A percentile compares a stretch with the other conserved stretches of the same genome.
phyloP scores from a whole-genome alignment of 92 coral and sea anemone genomes.

The Virgularia gustaviana region DNA sequence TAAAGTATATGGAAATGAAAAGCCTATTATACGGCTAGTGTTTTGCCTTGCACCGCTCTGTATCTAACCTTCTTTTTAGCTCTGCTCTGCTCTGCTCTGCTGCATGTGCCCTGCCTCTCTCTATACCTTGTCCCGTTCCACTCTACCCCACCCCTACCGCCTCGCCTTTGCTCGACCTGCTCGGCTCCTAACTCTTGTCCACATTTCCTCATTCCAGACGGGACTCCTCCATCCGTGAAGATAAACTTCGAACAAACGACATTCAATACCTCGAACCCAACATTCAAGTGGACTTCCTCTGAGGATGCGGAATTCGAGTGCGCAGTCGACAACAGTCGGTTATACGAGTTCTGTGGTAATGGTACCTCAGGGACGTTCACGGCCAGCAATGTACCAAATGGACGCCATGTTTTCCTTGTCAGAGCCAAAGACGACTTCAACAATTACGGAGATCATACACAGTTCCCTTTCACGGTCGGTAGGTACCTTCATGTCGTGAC shows the following conservation, averaged over 20 bases:
- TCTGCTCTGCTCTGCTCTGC: no score
- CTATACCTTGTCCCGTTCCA: no score
- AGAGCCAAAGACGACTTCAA: neutral
- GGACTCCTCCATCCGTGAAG: neutral
- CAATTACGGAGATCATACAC: neutral
- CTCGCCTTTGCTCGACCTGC: no score
- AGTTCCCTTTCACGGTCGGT: neutral
- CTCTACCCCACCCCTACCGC: no score
- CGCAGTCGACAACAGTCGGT: conserved; percentile 4
- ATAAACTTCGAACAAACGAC: neutral
- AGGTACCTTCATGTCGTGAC: no score
- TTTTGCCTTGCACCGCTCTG: no score
- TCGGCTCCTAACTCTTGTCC: no score
- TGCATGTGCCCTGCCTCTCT: no score
- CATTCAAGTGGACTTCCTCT: conserved; percentile 11
- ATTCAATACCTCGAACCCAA: neutral
- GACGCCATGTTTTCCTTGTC: neutral
- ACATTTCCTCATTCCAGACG: no score
- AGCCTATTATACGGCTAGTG: no score
- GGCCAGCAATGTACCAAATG: neutral
- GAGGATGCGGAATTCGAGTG: conserved; percentile 11
- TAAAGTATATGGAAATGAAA: no score
- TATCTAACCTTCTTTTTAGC: no score
- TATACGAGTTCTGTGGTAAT: neutral
- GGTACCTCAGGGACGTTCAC: neutral